Conservation (phyloP, 2,113 vertebrate species). For the Garra rufa region DNA sequence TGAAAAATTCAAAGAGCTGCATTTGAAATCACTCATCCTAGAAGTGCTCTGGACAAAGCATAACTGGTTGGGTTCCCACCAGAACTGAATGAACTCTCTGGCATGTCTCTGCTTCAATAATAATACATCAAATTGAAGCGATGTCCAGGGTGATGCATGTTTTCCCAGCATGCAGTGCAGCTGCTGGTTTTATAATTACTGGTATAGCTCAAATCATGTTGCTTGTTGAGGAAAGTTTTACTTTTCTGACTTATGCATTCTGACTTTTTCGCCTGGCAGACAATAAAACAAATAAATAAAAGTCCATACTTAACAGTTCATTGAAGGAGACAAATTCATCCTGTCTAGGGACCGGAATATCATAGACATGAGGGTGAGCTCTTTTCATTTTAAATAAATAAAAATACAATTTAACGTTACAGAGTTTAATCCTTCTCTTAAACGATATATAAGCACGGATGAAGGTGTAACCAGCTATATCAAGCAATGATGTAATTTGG, state of each 20-base stretch:
- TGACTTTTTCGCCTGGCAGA: neutral
- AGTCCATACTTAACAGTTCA: neutral
- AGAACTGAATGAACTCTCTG: slow-evolving; percentile 5
- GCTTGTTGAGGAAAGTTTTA: neutral
- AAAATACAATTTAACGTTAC: neutral
- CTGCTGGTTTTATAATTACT: neutral
- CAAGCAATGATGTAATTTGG: neutral
- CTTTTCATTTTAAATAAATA: neutral
- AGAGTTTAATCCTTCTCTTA: neutral
- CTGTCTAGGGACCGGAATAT: neutral
- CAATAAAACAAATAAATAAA: neutral
- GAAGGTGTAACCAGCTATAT: neutral
- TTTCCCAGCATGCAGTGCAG: neutral
- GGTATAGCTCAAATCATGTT: neutral
- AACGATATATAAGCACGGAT: neutral
- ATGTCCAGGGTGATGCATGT: slow-evolving; percentile 19
- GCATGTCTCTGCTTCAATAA: slow-evolving; percentile 28
- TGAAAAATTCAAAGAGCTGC: neutral
- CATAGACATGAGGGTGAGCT: neutral
- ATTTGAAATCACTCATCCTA: slow-evolving; percentile 10
- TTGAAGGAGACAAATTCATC: neutral
- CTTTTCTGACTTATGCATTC: neutral
- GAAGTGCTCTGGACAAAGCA: slow-evolving; percentile 17
- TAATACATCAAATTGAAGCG: neutral
- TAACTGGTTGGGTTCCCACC: neutral